A percentile compares a stretch with the other conserved stretches of the same genome.
These are phyloP conservation scores for Alloscopus bannaensis DNA, from an alignment of 2,888 invertebrate species.

Conservation along the genomic window DNA sequence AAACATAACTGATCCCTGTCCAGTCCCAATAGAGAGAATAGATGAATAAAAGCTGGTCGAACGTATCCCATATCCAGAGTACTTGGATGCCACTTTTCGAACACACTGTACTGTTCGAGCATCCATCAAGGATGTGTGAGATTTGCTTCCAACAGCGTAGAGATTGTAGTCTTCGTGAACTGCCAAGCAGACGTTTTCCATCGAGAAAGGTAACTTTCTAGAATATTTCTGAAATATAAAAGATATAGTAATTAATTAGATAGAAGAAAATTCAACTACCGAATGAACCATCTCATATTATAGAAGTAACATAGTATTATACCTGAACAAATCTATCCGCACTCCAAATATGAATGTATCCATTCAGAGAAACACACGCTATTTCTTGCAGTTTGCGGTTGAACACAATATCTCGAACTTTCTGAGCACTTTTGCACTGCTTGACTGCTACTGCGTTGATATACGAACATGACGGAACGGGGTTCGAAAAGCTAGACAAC, in stretches of 20 bases:
- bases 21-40: slow-evolving; percentile 94
- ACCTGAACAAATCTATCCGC: slow-evolving; percentile 90
- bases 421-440: slow-evolving; percentile 86
- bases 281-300: not conserved
- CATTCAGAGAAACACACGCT: slow-evolving; percentile 93
- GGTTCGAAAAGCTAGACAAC: slow-evolving; percentile 31
- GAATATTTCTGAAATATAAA: slow-evolving; percentile 81
- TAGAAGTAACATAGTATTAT: slow-evolving; percentile 17
- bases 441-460: slow-evolving; percentile 84
- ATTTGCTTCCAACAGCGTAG: slow-evolving; percentile 95
- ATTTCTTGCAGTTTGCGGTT: slow-evolving; percentile 91
- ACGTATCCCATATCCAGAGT: slow-evolving; percentile 92
- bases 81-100: slow-evolving; percentile 88
- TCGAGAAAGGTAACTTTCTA: slow-evolving; percentile 89
- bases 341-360: slow-evolving; percentile 95
- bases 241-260: too few species aligned
- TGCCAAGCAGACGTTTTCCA: slow-evolving; percentile 95
- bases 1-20: slow-evolving; percentile 93
- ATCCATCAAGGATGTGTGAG: slow-evolving; percentile 92
- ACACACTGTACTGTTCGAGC: slow-evolving; percentile 87
- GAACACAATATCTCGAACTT: slow-evolving; percentile 89
- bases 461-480: slow-evolving; percentile 75
- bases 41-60: slow-evolving; percentile 94
- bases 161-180: slow-evolving; percentile 87
- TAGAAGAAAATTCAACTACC: too few species aligned